Evolutionary conservation across 2,797 vertebrate species (phyloP), one percentile per base, ranked within the genome.

Genomic region (Chloroceryle inda): DNA sequence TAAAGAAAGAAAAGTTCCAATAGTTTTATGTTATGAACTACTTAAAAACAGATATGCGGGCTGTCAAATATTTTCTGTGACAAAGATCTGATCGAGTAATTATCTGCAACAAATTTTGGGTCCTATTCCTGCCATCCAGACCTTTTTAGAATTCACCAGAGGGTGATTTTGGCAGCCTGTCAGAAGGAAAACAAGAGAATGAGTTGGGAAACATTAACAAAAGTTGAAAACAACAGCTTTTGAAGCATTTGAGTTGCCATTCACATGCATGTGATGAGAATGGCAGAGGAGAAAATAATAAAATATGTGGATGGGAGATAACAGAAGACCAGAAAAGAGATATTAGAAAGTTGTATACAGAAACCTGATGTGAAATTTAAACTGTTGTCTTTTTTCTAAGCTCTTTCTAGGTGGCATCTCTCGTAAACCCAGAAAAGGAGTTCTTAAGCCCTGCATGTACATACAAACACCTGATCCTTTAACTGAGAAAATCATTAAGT

Each of bases 101-200:
- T 98, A 97, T 96, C 89, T 86, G 63, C 68, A 96, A 96, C 58
- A 97, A 96, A 96, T 85, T 95, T 88, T 85, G 81, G 72, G 92
- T 96, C 94, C 85, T 82, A 84, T 89, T 96, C 97, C 91, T 97
- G 80, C 78, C 94, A 89, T 21, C 86, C 94, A 95, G 95, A 81
- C 94, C 97, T 78, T 96, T 96, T 96, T 91, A 97, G 74, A 98
- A 98, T 94, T 96, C 95, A 96, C 89, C 62, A 88, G 95, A 97
- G 97, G 89, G 80, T 96, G 86, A 96, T 94, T 97, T 97, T 98
- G 96, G 97, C 97, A 97, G 94, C 59, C 81, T 97, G 96, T 97
- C 96, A 97, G 85, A 50, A 91, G 68, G 42, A 96, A 97, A 97
- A 97, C 75, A 96, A 72, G 91, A 91, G 90, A 96, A 96, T 88